These are phyloP conservation scores for Cacoxenus indagator DNA, from an alignment of 2,888 invertebrate genomes.

Conservation along the genomic window DNA sequence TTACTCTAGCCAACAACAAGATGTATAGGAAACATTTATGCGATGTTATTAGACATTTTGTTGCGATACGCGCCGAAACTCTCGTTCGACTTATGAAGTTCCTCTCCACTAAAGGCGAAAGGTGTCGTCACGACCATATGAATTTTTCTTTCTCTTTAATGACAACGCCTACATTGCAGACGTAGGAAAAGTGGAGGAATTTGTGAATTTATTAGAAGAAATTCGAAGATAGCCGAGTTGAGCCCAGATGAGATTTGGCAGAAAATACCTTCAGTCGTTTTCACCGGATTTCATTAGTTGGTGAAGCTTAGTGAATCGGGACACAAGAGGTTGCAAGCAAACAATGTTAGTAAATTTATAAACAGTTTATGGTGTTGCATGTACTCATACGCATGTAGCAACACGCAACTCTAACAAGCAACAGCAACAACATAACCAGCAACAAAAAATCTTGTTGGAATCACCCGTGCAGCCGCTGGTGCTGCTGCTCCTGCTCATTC, in stretches of 20 bases:
- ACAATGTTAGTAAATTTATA: background rate
- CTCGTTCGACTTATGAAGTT: background rate
- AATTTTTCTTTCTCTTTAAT: conserved; percentile 3
- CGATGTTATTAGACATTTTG: conserved; percentile 5
- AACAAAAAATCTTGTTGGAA: background rate
- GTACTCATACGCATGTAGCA: background rate
- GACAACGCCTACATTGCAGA: conserved; percentile 3
- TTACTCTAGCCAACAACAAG: background rate
- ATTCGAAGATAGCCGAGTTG: background rate
- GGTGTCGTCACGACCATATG: background rate
- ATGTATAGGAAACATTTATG: background rate
- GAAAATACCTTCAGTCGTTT: background rate
- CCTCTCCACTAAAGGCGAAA: conserved; percentile 8
- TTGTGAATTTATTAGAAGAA: background rate
- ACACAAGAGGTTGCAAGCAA: no score
- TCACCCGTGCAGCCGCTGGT: background rate
- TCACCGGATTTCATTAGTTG: background rate
- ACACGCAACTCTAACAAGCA: background rate
- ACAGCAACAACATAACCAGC: background rate
- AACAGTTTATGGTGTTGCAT: conserved; percentile 3
- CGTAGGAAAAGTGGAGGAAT: background rate
- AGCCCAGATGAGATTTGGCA: background rate
- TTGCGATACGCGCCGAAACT: conserved; percentile 1
- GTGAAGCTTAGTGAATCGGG: no score
- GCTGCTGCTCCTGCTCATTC: background rate